Percentiles rank a stretch among this genome's conserved stretches.
These are phyloP conservation scores for Calypte anna DNA, from an alignment of 2,113 vertebrate genomes.

Conservation along the genomic window DNA sequence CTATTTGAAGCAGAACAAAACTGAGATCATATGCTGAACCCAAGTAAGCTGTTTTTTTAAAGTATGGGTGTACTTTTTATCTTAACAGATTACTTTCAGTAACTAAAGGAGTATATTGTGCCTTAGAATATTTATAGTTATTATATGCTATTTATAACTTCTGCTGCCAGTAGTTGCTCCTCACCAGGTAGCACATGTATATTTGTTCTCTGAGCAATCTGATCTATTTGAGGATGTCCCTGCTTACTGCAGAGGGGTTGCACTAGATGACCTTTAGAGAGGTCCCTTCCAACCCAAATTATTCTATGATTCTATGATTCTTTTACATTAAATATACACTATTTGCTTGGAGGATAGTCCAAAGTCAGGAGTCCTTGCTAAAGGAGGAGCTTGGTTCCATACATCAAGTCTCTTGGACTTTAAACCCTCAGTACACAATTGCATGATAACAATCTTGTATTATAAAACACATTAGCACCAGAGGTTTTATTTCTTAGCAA, in stretches of 20 bases:
- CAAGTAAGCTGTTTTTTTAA: not conserved
- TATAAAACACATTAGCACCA: conserved; percentile 62
- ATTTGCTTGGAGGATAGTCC: not conserved
- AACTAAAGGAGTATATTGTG: not conserved
- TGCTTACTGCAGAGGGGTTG: no score
- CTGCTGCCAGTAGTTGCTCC: not conserved
- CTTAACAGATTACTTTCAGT: not conserved
- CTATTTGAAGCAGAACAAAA: not conserved
- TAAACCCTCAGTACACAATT: conserved; percentile 61
- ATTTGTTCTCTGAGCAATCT: not conserved
- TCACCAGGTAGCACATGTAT: not conserved
- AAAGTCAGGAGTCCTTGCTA: not conserved
- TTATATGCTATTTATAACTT: not conserved
- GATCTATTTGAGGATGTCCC: no score
- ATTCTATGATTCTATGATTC: no score
- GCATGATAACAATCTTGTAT: conserved; percentile 61
- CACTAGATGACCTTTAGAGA: no score
- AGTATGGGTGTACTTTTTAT: not conserved
- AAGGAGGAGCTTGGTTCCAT: conserved; percentile 20
- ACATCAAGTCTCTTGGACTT: conserved; percentile 60
- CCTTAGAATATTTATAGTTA: not conserved
- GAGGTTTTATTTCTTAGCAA: conserved; percentile 73
- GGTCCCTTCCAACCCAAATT: no score
- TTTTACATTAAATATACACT: not conserved
- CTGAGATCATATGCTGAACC: not conserved